phyloP scores from a whole-genome alignment of 2,797 vertebrate genomes.

The Esox masquinongy region DNA sequence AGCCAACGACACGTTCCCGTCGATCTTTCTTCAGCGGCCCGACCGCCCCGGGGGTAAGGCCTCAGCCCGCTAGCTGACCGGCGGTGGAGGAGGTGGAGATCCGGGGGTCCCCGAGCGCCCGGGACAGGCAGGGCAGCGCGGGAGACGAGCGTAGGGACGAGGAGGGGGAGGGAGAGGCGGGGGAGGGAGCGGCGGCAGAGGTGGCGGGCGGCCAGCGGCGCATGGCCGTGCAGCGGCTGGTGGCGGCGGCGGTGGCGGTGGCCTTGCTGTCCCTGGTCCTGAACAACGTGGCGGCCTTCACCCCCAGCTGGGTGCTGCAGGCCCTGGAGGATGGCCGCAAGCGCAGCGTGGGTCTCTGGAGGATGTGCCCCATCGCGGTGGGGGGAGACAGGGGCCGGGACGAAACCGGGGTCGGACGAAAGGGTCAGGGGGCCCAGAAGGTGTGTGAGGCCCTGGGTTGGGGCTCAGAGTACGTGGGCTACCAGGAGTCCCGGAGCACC shows the following conservation, averaged over 20 bases:
- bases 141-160: constrained; percentile 75
- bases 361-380: constrained; percentile 81
- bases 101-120: constrained; percentile 36
- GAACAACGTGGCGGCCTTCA: constrained; percentile 94
- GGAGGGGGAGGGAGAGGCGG: constrained; percentile 66
- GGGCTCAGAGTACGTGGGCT: constrained; percentile 89
- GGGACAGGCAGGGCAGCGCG: constrained; percentile 63
- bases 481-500: constrained; percentile 93
- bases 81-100: constrained; percentile 48
- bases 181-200: constrained; percentile 49
- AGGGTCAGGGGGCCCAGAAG: constrained; percentile 58
- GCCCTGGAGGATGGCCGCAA: constrained; percentile 88
- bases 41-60: constrained; percentile 23
- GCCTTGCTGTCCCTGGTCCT: constrained; percentile 93
- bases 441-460: constrained; percentile 86
- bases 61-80: constrained; percentile 39
- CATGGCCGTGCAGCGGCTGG: constrained; percentile 94
- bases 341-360: constrained; percentile 95
- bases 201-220: constrained; percentile 60
- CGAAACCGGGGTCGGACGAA: constrained; percentile 60
- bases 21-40: constrained; percentile 20
- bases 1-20: constrained; percentile 37
- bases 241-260: constrained; percentile 88
- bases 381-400: constrained; percentile 75
- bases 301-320: constrained; percentile 95